A percentile compares a stretch with the other conserved stretches of the same genome.
These are phyloP conservation scores for Heliconius aoede DNA, from an alignment of 2,888 invertebrate genomes.

Conservation along the genomic window DNA sequence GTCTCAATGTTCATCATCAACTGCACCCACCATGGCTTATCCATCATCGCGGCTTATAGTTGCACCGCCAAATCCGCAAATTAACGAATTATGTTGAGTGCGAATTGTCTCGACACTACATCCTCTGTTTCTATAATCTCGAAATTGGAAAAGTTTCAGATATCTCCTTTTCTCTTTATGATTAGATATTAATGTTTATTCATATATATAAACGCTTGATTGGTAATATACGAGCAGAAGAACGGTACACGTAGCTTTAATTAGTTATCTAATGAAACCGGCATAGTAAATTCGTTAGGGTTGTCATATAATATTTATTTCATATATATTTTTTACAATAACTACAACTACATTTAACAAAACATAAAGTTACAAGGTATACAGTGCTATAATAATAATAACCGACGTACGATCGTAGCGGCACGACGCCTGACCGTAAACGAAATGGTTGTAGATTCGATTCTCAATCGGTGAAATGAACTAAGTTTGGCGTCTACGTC, in stretches of 20 bases:
- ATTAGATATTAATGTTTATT: neutral
- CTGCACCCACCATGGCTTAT: too few relatives aligned
- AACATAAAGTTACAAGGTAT: too few relatives aligned
- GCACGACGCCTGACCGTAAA: too few relatives aligned
- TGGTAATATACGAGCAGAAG: neutral
- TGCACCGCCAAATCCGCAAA: too few relatives aligned
- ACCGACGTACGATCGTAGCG: too few relatives aligned
- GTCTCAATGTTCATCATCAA: neutral
- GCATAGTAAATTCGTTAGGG: constrained; percentile 12
- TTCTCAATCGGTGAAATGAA: neutral
- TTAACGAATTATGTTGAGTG: too few relatives aligned
- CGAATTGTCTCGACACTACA: too few relatives aligned
- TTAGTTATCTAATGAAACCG: constrained; percentile 29
- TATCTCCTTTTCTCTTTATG: neutral
- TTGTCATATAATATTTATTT: neutral
- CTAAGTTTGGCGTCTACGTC: neutral
- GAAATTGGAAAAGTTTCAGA: neutral
- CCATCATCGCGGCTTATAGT: too few relatives aligned
- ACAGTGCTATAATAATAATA: too few relatives aligned
- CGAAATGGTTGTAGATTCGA: neutral
- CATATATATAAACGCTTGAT: neutral
- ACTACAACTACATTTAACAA: too few relatives aligned
- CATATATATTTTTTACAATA: neutral
- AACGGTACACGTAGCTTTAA: constrained; percentile 24
- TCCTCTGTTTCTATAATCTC: too few relatives aligned